These are phyloP conservation scores for Drosophila varians DNA, from an alignment of 1,140 invertebrate species.

Conservation along the genomic window DNA sequence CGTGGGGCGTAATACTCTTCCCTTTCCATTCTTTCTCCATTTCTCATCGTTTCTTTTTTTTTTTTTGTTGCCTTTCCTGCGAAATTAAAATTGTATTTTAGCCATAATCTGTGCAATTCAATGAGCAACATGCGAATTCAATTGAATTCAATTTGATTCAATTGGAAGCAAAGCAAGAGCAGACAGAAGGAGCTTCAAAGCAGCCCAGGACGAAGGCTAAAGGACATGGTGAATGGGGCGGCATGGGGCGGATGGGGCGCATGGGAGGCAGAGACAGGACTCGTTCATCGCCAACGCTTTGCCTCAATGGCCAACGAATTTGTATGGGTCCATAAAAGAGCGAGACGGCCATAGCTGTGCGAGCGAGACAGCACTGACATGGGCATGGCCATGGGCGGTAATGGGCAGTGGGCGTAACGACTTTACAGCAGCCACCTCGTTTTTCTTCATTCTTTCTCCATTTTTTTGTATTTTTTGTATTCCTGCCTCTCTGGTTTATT, in stretches of 20 bases:
- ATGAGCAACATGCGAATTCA: conserved; percentile 74
- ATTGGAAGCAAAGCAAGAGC: conserved; percentile 50
- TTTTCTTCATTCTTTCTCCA: background rate
- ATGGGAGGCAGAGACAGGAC: background rate
- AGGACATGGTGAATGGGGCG: background rate
- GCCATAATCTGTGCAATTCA: conserved; percentile 75
- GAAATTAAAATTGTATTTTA: conserved; percentile 78
- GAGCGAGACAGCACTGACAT: background rate
- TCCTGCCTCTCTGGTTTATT: background rate
- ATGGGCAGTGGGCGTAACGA: conserved; percentile 32
- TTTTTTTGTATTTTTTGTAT: background rate
- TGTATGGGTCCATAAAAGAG: conserved; percentile 40
- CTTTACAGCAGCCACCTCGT: conserved; percentile 18
- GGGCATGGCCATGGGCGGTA: no score
- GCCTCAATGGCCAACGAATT: conserved; percentile 43
- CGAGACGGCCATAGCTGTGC: background rate
- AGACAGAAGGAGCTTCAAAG: conserved; percentile 14
- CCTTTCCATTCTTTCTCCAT: no score
- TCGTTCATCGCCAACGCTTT: conserved; percentile 2
- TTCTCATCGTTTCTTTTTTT: background rate
- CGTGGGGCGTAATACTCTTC: conserved; percentile 4
- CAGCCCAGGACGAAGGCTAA: background rate
- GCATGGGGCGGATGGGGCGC: no score
- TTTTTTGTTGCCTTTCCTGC: conserved; percentile 29
- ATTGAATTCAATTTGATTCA: conserved; percentile 77